Conservation (phyloP, 1,140 invertebrate genomes). For the Drosophila punjabiensis region DNA sequence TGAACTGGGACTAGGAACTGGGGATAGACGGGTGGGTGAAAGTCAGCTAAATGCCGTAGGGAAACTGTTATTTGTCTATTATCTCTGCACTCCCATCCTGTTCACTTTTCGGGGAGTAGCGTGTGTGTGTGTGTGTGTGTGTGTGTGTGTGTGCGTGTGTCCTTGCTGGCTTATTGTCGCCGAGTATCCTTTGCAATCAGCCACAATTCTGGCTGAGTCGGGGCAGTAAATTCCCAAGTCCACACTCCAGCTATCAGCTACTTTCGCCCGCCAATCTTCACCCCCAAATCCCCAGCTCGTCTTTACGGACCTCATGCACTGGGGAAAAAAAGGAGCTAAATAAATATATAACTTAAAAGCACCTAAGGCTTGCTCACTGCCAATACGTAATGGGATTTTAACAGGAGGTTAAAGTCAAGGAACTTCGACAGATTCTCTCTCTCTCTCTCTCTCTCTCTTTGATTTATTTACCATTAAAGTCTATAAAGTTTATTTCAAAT, state of each 20-base stretch:
- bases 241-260: slow-evolving; percentile 72
- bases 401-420: neutral
- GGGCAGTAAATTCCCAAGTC: slow-evolving; percentile 62
- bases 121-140: slow-evolving; percentile 40
- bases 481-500: neutral
- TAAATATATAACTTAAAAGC: no score
- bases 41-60: slow-evolving; percentile 76
- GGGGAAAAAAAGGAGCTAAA: neutral
- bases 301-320: slow-evolving; percentile 17
- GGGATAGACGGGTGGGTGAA: slow-evolving; percentile 26
- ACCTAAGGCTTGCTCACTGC: neutral
- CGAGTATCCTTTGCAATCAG: slow-evolving; percentile 82
- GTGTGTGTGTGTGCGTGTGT: slow-evolving; percentile 42
- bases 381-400: neutral
- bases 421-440: no score
- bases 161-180: slow-evolving; percentile 73
- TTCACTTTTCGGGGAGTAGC: slow-evolving; percentile 27
- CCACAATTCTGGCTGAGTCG: slow-evolving; percentile 73
- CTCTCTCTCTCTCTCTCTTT: no score
- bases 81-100: slow-evolving; percentile 67
- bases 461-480: neutral
- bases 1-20: slow-evolving; percentile 5
- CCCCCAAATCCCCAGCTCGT: slow-evolving; percentile 7
- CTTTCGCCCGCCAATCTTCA: slow-evolving; percentile 42
- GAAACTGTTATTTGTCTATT: slow-evolving; percentile 84